Evolutionary conservation across 2,888 invertebrate genomes (phyloP), one percentile per base, ranked within the genome.

Genomic region (Myopa tessellatipennis): DNA sequence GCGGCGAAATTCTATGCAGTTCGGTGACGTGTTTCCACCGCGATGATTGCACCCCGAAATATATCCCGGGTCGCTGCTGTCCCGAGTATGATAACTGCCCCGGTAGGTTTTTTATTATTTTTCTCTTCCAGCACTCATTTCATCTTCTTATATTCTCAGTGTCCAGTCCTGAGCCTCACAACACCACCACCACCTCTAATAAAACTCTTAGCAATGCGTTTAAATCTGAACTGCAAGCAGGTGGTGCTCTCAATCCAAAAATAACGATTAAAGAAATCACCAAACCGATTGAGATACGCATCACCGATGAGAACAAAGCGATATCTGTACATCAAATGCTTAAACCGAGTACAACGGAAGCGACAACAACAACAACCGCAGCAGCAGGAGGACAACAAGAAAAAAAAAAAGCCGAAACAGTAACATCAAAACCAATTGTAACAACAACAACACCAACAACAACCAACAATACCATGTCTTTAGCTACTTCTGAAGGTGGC

Each of bases 61-160:
- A 91, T 81, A 93, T 94, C 82, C 91, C 92, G 14, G 95, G 95
- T 72, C 92, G 93, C 85, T 95, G 95, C 89, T 95, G 95, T 85
- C 95, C 95, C 1, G 93, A 93, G 87, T 95, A 95, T 87, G 94
- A 95, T 86, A 94, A 95, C 90, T 95, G 95, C 87, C 94, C 95
- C 60, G 93, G 93, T 88, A 78, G 85, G 86, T 83, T 36, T n/a
- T 0, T 38, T 58, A 3, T 36, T 16, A 3, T 18, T 34, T 26
- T 45, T 52, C 16, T 69, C 55, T 16, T 40, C 12, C 16, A 6
- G 55, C 36, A 10, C 58, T 55, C 63, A 12, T 16, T 60, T 12
- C 6, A 16, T 18, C 38, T n/a, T 36, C 52, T 16, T 65, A 26
- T 50, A 18, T 5, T 5, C 52, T 12, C 36, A 76, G 76, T 76